phyloP scores from a whole-genome alignment of 1,140 invertebrate species.

The Temnothorax longispinosus region DNA sequence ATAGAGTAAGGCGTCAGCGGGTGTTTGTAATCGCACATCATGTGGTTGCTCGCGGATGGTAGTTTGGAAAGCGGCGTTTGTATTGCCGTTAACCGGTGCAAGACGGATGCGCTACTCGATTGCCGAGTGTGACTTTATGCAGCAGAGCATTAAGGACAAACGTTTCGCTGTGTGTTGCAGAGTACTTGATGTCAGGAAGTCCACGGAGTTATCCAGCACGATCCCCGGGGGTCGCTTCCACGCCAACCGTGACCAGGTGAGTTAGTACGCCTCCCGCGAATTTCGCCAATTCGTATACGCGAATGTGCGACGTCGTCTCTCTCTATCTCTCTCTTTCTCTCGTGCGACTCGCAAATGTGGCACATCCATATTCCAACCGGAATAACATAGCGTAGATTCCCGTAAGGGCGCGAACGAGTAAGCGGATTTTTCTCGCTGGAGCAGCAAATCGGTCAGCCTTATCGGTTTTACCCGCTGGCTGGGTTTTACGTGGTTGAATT shows the following conservation, averaged over 20 bases:
- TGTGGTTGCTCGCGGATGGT: background rate
- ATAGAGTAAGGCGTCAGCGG: background rate
- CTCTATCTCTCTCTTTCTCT: background rate
- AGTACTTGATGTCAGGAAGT: constrained; percentile 86
- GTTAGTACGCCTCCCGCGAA: constrained; percentile 59
- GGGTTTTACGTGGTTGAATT: constrained; percentile 62
- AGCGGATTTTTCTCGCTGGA: constrained; percentile 69
- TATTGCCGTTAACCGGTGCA: constrained; percentile 49
- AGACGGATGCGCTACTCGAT: constrained; percentile 52
- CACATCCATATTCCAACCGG: constrained; percentile 64
- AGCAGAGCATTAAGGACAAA: constrained; percentile 55
- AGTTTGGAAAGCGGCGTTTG: constrained; percentile 31
- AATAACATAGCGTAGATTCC: constrained; percentile 63
- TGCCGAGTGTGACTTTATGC: constrained; percentile 61
- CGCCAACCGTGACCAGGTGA: constrained; percentile 81
- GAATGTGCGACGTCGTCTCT: constrained; percentile 43
- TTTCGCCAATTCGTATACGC: constrained; percentile 43
- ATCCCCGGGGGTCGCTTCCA: constrained; percentile 83
- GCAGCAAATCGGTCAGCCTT: constrained; percentile 68
- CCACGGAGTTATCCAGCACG: constrained; percentile 83
- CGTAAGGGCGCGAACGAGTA: constrained; percentile 60
- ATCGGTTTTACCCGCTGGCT: constrained; percentile 70
- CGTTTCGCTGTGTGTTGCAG: constrained; percentile 81
- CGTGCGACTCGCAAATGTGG: constrained; percentile 23
- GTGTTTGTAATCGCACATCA: background rate